Conservation (phyloP, 2,888 invertebrate genomes). For the Cephus nigrinus region DNA sequence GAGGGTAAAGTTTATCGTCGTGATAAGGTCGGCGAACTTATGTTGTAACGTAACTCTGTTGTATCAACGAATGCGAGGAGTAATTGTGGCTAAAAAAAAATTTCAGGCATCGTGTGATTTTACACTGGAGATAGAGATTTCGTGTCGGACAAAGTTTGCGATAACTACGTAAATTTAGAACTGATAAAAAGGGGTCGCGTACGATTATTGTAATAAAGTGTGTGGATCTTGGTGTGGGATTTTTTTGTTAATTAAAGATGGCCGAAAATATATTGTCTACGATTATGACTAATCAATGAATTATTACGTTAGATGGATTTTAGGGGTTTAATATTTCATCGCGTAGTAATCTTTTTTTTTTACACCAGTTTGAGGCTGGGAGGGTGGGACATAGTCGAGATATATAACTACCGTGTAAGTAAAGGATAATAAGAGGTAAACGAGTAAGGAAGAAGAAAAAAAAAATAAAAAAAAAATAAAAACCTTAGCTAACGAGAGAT, state of each 20-base stretch:
- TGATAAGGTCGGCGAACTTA: not conserved
- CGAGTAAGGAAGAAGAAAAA: constrained; percentile 19
- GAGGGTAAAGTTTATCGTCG: not conserved
- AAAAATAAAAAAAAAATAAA: not conserved
- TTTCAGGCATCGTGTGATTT: not conserved
- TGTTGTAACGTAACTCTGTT: not conserved
- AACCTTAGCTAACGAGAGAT: constrained; percentile 33
- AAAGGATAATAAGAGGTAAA: constrained; percentile 5
- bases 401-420: not conserved
- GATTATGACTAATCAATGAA: constrained; percentile 14
- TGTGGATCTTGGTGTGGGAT: not conserved
- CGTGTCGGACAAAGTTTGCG: not conserved
- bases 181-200: not conserved
- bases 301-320: constrained; percentile 18
- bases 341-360: constrained; percentile 26
- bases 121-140: not conserved
- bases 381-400: not conserved
- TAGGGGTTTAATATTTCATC: constrained; percentile 39
- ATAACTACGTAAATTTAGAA: not conserved
- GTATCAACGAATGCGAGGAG: not conserved
- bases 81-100: not conserved
- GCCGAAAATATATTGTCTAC: not conserved
- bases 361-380: not conserved
- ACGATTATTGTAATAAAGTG: not conserved
- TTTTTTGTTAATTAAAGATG: not conserved